A percentile compares a stretch with the other conserved stretches of the same genome.
These are phyloP conservation scores for Sinocyclocheilus grahami DNA, from an alignment of 2,113 vertebrate species.

Conservation along the genomic window DNA sequence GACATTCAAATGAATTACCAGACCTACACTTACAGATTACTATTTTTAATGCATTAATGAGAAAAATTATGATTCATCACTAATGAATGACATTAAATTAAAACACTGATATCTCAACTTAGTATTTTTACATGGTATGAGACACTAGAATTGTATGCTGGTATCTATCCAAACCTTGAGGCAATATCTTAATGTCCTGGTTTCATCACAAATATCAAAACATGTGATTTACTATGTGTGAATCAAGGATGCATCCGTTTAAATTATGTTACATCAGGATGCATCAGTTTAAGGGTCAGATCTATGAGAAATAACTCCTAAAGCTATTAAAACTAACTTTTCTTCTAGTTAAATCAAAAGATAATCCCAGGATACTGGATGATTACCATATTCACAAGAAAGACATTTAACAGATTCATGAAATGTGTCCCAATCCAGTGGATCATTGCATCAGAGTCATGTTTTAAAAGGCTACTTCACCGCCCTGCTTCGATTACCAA, in stretches of 20 bases:
- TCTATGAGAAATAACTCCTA: too few species aligned
- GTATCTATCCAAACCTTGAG: background rate
- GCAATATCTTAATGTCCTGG: background rate
- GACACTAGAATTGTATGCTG: background rate
- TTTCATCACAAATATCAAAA: background rate
- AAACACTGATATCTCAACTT: background rate
- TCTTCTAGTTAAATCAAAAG: too few species aligned
- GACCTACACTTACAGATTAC: background rate
- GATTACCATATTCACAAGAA: background rate
- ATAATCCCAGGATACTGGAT: too few species aligned
- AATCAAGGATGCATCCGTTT: background rate
- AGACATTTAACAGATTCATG: background rate
- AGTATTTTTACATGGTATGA: background rate
- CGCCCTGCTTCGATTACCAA: slow-evolving; percentile 70
- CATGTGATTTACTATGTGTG: background rate
- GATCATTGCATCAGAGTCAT: background rate
- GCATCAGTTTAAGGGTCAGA: background rate
- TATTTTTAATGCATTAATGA: background rate
- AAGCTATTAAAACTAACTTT: too few species aligned
- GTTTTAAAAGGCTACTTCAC: slow-evolving; percentile 68
- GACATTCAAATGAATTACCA: background rate
- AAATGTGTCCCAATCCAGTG: background rate
- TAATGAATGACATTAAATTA: background rate
- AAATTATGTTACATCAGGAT: background rate
- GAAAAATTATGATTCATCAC: background rate